A percentile compares a stretch with the other conserved stretches of the same genome.
phyloP scores from a whole-genome alignment of 2,113 vertebrate species.

The Mobula hypostoma region DNA sequence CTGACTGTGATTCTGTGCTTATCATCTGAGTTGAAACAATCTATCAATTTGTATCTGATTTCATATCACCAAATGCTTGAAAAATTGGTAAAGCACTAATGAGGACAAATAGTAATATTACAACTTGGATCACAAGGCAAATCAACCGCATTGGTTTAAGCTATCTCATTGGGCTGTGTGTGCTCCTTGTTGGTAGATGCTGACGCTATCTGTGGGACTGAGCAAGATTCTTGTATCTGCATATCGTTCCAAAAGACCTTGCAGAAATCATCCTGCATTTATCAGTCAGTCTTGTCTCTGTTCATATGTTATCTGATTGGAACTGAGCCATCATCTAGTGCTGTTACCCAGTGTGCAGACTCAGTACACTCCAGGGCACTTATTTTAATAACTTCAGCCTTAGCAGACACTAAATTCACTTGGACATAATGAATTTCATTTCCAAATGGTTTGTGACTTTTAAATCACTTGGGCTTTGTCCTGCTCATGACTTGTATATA shows the following conservation, averaged over 20 bases:
- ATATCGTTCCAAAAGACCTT: not conserved
- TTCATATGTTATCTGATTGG: too few species aligned
- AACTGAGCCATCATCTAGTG: too few species aligned
- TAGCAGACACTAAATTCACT: too few species aligned
- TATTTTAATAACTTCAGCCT: too few species aligned
- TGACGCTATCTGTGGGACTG: not conserved
- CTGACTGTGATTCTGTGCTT: not conserved
- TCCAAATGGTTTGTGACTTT: too few species aligned
- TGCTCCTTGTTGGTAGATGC: not conserved
- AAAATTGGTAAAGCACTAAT: not conserved
- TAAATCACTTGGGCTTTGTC: too few species aligned
- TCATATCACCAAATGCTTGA: not conserved
- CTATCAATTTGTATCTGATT: not conserved
- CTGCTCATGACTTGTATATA: too few species aligned
- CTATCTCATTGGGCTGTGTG: not conserved
- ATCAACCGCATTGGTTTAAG: too few species aligned
- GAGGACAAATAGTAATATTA: not conserved
- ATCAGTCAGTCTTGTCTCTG: too few species aligned
- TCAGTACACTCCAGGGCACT: too few species aligned
- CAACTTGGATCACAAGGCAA: not conserved
- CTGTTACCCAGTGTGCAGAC: too few species aligned
- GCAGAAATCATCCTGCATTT: not conserved
- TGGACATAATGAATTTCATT: too few species aligned
- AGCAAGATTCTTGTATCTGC: not conserved
- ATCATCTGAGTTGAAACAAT: not conserved